A percentile compares a stretch with the other conserved stretches of the same genome.
Evolutionary conservation across 2,888 invertebrate genomes (phyloP).

Genomic region (Gandaritis pyraliata): DNA sequence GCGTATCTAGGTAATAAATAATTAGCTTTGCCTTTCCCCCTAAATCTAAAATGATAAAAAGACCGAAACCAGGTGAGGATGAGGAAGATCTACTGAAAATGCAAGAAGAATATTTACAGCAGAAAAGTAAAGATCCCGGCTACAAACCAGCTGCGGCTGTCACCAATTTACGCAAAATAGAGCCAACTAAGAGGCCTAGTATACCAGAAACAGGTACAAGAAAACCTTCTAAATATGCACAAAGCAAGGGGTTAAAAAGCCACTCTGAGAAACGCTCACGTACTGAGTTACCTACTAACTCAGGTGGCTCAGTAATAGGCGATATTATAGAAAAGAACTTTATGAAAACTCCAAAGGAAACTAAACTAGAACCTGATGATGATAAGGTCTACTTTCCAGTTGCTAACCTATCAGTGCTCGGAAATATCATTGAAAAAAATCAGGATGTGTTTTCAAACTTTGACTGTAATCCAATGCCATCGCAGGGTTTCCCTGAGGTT

Average conservation of each 20-base stretch:
- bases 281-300: conserved; percentile 46
- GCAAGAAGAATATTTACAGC: conserved; percentile 88
- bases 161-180: conserved; percentile 69
- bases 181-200: conserved; percentile 54
- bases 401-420: conserved; percentile 73
- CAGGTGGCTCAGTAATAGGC: conserved; percentile 50
- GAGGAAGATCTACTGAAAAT: conserved; percentile 90
- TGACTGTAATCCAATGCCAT: conserved; percentile 59
- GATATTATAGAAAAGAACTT: conserved; percentile 69
- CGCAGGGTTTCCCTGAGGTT: conserved; percentile 80
- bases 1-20: too few species aligned
- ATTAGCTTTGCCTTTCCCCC: neutral
- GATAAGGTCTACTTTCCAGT: conserved; percentile 78
- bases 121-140: conserved; percentile 80
- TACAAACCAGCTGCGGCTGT: conserved; percentile 87
- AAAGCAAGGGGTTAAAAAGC: conserved; percentile 64
- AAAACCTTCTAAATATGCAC: conserved; percentile 75
- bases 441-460: conserved; percentile 46
- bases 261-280: conserved; percentile 72
- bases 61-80: conserved; percentile 88
- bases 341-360: conserved; percentile 36
- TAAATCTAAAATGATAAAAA: conserved; percentile 78
- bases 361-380: conserved; percentile 52
- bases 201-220: conserved; percentile 45
- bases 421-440: conserved; percentile 85